Evolutionary conservation across 2,797 vertebrate genomes (phyloP).

Genomic region (Acanthornis magna): DNA sequence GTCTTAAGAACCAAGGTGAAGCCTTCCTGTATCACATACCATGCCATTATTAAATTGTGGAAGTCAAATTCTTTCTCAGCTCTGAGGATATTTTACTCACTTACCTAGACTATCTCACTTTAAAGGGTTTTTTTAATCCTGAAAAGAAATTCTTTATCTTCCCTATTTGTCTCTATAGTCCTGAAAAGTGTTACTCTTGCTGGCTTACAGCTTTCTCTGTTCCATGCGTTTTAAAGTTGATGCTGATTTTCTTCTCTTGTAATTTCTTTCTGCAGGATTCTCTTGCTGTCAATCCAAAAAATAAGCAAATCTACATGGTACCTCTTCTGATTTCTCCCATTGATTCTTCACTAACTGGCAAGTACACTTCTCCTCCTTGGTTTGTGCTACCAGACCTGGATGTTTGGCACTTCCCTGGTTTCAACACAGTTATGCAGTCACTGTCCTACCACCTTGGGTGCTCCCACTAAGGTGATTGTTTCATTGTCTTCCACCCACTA

Average conservation of each 20-base stretch:
- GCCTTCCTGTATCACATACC: not conserved
- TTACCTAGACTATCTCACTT: not conserved
- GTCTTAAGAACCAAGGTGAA: not conserved
- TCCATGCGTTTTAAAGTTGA: not conserved
- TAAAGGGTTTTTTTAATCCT: not conserved
- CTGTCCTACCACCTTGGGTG: not conserved
- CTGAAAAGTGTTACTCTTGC: not conserved
- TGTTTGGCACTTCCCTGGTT: not conserved
- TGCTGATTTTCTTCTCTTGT: not conserved
- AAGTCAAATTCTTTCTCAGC: not conserved
- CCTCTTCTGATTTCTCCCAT: not conserved
- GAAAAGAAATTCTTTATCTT: not conserved
- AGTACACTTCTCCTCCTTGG: not conserved
- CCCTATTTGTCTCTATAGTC: not conserved
- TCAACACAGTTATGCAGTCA: not conserved
- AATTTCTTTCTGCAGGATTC: not conserved
- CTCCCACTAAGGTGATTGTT: not conserved
- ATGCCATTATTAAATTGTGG: not conserved
- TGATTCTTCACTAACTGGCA: not conserved
- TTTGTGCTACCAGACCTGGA: not conserved
- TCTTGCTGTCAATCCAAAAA: not conserved
- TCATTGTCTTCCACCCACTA: not conserved
- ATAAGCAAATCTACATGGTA: not conserved
- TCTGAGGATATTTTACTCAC: not conserved
- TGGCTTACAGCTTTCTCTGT: not conserved